Evolutionary conservation across 2,888 invertebrate species (phyloP).

Genomic region (Drosophila recens): DNA sequence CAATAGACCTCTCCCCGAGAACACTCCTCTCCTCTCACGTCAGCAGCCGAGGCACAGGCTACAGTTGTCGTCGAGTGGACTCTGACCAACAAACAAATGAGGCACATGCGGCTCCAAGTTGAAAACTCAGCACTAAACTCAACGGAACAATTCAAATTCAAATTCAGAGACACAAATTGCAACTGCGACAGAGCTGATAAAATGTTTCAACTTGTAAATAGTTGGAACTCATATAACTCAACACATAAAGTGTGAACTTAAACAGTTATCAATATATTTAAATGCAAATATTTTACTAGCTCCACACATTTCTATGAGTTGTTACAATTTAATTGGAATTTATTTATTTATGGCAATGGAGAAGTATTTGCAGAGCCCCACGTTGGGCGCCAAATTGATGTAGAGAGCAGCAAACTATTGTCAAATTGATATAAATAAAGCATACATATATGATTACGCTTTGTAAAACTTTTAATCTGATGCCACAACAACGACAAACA

Average conservation of each 20-base stretch:
- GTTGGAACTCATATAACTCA: not conserved
- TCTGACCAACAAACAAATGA: conserved; percentile 75
- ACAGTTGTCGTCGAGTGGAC: conserved; percentile 70
- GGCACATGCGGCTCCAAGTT: conserved; percentile 56
- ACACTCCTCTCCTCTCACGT: not conserved
- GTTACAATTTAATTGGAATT: conserved; percentile 29
- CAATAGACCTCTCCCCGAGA: conserved; percentile 43
- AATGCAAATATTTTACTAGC: not conserved
- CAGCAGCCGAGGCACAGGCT: conserved; percentile 1
- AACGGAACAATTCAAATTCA: conserved; percentile 65
- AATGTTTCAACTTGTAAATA: conserved; percentile 24
- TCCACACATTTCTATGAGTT: not conserved
- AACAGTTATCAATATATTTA: not conserved
- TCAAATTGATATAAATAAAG: no score
- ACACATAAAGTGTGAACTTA: not conserved
- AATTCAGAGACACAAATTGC: conserved; percentile 51
- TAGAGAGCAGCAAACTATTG: no score
- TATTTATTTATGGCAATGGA: conserved; percentile 41
- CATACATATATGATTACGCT: no score
- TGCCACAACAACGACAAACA: no score
- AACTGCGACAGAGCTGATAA: conserved; percentile 65
- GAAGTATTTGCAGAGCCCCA: not conserved
- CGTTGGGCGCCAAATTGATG: no score
- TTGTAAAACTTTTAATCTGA: no score
- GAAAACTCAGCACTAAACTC: conserved; percentile 38